Evolutionary conservation across 1,140 invertebrate genomes (phyloP).

Genomic region (Paraescarpia echinospica): DNA sequence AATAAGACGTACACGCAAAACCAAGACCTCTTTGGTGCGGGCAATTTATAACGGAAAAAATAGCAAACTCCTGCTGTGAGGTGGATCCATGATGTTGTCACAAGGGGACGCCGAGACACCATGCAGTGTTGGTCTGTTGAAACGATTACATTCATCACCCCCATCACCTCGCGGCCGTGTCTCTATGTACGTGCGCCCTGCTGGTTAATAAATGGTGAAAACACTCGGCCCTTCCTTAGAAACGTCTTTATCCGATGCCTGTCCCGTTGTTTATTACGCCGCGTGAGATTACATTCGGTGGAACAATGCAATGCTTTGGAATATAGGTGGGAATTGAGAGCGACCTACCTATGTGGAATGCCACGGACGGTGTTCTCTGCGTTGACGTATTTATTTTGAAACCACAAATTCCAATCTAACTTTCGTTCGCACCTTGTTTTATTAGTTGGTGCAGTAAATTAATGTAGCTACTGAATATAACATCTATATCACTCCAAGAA

Average conservation of each 20-base stretch:
- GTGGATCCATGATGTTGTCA: background rate
- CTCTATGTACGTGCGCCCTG: background rate
- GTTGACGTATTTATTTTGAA: too few species aligned
- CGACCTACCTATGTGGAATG: background rate
- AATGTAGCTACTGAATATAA: too few species aligned
- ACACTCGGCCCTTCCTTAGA: background rate
- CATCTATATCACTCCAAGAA: too few species aligned
- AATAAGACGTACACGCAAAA: background rate
- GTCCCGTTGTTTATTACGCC: background rate
- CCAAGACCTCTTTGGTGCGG: background rate
- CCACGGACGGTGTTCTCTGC: too few species aligned
- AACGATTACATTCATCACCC: too few species aligned
- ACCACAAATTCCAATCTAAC: too few species aligned
- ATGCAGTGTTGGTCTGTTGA: background rate
- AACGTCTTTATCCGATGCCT: background rate
- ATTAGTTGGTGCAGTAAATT: too few species aligned
- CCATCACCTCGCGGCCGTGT: background rate
- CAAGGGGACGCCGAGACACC: background rate
- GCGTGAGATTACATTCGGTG: background rate
- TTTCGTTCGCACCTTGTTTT: too few species aligned
- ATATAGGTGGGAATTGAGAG: background rate
- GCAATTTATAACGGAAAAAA: background rate
- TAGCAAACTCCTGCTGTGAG: background rate
- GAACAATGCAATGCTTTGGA: background rate
- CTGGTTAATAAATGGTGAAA: background rate